These are phyloP conservation scores for Lepidocyrtinus sp. DNA, from an alignment of 2,888 invertebrate genomes.

Conservation along the genomic window DNA sequence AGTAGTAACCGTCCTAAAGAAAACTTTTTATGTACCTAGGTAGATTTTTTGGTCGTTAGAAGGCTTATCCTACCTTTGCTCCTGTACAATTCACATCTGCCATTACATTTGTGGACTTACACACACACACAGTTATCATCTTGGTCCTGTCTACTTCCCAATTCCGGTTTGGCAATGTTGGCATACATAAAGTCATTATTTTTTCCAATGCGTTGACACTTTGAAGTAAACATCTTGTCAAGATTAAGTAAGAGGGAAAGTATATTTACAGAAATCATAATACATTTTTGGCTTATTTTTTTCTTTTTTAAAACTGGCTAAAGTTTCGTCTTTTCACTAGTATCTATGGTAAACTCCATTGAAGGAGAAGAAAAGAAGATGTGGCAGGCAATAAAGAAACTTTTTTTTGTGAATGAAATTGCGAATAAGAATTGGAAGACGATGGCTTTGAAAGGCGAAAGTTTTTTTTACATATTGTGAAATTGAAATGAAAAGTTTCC, in stretches of 20 bases:
- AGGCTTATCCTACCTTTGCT: not conserved
- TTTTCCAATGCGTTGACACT: not conserved
- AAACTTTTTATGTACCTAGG: not conserved
- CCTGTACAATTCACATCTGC: not conserved
- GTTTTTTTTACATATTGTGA: conserved; percentile 3
- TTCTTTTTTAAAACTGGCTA: not conserved
- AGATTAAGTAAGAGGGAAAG: not conserved
- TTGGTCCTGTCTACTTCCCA: not conserved
- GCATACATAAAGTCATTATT: not conserved
- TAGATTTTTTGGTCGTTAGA: not conserved
- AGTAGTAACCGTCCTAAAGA: not conserved
- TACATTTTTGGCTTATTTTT: too few species aligned
- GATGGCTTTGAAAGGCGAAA: not conserved
- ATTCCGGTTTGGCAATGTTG: not conserved
- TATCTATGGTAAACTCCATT: not conserved
- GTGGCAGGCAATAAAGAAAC: not conserved
- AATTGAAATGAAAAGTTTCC: not conserved
- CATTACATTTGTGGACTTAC: too few species aligned
- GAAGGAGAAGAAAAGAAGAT: not conserved
- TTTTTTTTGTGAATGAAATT: not conserved
- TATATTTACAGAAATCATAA: not conserved
- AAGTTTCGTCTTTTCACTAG: not conserved
- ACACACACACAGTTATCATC: too few species aligned
- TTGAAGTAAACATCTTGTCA: not conserved
- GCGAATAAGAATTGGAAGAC: not conserved